These are phyloP conservation scores for Shargacucullia verbasci DNA, from an alignment of 2,888 invertebrate species.

Conservation along the genomic window DNA sequence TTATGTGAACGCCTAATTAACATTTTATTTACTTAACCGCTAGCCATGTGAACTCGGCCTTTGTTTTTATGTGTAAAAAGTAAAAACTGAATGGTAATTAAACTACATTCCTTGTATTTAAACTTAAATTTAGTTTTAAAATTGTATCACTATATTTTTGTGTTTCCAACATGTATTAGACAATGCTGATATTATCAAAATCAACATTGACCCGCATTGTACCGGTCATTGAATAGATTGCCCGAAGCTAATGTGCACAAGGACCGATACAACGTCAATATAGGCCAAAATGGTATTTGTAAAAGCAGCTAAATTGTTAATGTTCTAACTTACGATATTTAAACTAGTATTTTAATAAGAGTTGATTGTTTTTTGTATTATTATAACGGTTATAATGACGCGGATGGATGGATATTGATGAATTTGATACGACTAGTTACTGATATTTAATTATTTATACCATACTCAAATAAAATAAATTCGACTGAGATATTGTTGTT, in stretches of 20 bases:
- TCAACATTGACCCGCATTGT: too few relatives aligned
- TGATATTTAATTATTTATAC: constrained; percentile 55
- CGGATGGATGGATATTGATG: constrained; percentile 46
- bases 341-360: constrained; percentile 41
- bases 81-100: constrained; percentile 9
- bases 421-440: constrained; percentile 48
- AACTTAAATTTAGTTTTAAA: constrained; percentile 14
- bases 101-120: constrained; percentile 35
- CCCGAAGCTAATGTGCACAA: background rate
- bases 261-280: constrained; percentile 4
- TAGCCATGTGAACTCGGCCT: too few relatives aligned
- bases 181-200: constrained; percentile 1
- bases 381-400: constrained; percentile 18
- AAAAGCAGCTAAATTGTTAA: constrained; percentile 31
- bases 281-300: constrained; percentile 5
- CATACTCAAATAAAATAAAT: constrained; percentile 63
- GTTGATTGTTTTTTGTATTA: constrained; percentile 38
- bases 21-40: too few relatives aligned
- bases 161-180: background rate
- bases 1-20: too few relatives aligned
- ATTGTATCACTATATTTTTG: constrained; percentile 7
- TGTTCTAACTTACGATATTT: constrained; percentile 20
- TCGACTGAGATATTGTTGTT: constrained; percentile 63
- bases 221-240: too few relatives aligned
- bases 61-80: background rate